Evolutionary conservation across 2,113 vertebrate species (phyloP).

Genomic region (Tichodroma muraria): DNA sequence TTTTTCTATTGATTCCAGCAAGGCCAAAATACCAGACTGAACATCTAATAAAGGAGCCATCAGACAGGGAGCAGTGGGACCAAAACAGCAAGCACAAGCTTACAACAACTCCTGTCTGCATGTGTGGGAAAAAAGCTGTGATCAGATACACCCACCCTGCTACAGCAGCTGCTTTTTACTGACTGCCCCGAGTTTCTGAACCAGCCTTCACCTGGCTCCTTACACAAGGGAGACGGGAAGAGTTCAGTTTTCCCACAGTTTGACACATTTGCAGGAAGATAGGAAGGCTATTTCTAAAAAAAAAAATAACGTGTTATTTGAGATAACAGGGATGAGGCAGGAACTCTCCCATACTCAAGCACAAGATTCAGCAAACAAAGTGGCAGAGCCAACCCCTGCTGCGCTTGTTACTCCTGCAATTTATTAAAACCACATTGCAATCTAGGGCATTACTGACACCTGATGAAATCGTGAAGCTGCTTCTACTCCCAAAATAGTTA

Average conservation of each 20-base stretch:
- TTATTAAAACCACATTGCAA: background rate
- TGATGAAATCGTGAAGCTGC: background rate
- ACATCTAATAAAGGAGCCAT: slow-evolving; percentile 2
- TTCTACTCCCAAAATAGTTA: background rate
- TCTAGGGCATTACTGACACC: background rate
- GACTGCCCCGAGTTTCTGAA: background rate
- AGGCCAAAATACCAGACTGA: slow-evolving; percentile 14
- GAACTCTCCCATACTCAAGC: background rate
- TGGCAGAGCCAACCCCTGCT: background rate
- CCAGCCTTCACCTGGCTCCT: background rate
- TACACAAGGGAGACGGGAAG: background rate
- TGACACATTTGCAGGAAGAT: background rate
- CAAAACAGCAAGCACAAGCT: background rate
- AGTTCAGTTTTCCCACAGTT: background rate
- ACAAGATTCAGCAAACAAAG: background rate
- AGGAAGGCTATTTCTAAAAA: background rate
- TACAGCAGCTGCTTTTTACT: background rate
- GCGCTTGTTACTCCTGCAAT: background rate
- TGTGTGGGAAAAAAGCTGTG: background rate
- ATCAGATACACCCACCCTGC: background rate
- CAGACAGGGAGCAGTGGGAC: background rate
- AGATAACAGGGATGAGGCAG: background rate
- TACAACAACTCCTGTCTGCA: background rate
- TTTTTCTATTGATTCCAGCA: slow-evolving; percentile 26
- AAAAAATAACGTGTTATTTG: background rate